Evolutionary conservation across 1,140 invertebrate genomes (phyloP).

Genomic region (Atopsyche davidsoni): DNA sequence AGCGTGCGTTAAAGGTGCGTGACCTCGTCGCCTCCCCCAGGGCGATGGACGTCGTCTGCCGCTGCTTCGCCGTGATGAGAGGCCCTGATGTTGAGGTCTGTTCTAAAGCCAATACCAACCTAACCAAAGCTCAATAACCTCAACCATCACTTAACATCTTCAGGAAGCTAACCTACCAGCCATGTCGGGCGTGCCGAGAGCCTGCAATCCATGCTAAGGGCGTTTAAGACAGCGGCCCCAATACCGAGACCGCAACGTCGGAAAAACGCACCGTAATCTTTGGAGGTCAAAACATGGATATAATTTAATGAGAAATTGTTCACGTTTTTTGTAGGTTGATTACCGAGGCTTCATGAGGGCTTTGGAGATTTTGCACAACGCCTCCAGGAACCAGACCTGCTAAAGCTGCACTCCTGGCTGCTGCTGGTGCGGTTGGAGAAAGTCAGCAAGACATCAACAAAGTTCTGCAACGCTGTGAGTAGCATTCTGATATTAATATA

Average conservation of each 20-base stretch:
- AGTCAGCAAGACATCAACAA: slow-evolving; percentile 29
- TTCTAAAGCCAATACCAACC: too few relatives aligned
- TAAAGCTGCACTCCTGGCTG: too few relatives aligned
- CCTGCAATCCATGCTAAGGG: too few relatives aligned
- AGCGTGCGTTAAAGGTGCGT: slow-evolving; percentile 54
- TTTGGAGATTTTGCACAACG: slow-evolving; percentile 47
- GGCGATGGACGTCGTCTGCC: slow-evolving; percentile 58
- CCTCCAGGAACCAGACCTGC: slow-evolving; percentile 27
- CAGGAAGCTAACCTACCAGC: too few relatives aligned
- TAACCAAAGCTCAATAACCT: not conserved
- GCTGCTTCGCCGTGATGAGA: slow-evolving; percentile 58
- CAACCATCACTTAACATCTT: too few relatives aligned
- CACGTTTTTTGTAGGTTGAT: slow-evolving; percentile 39
- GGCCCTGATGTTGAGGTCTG: slow-evolving; percentile 54
- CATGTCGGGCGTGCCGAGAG: too few relatives aligned
- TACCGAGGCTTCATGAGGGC: slow-evolving; percentile 54
- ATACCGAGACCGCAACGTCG: too few relatives aligned
- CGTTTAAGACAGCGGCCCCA: too few relatives aligned
- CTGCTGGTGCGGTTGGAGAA: too few relatives aligned
- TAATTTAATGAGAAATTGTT: not conserved
- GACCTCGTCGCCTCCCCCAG: slow-evolving; percentile 54
- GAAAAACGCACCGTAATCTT: not conserved
- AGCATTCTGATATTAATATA: too few relatives aligned
- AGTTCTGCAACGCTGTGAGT: too few relatives aligned
- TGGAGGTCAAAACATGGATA: not conserved